Evolutionary conservation across 2,888 invertebrate genomes (phyloP).

Genomic region (Volucella bombylans): DNA sequence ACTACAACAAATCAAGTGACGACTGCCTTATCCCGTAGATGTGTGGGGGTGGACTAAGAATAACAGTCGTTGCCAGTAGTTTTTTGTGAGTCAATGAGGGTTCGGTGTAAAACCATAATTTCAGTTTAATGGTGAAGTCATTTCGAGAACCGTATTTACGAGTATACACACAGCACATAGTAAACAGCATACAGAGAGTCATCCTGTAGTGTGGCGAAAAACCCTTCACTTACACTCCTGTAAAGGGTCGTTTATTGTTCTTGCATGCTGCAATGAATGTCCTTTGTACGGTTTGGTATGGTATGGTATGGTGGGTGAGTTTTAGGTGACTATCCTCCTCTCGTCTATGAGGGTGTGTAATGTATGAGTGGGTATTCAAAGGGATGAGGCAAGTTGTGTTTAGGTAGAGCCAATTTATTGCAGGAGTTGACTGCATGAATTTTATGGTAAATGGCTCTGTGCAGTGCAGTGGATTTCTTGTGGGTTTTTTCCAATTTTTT

Average conservation of each 20-base stretch:
- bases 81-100: slow-evolving; percentile 66
- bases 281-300: slow-evolving; percentile 51
- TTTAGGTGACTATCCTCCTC: too few relatives aligned
- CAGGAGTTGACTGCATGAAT: slow-evolving; percentile 71
- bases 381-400: slow-evolving; percentile 37
- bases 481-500: slow-evolving; percentile 13
- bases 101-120: slow-evolving; percentile 67
- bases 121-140: slow-evolving; percentile 69
- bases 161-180: background rate
- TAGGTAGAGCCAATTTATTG: slow-evolving; percentile 70
- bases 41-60: background rate
- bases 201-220: slow-evolving; percentile 23
- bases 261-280: slow-evolving; percentile 72
- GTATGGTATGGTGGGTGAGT: background rate
- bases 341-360: too few relatives aligned
- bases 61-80: slow-evolving; percentile 38
- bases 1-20: background rate
- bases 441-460: slow-evolving; percentile 62
- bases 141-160: slow-evolving; percentile 54
- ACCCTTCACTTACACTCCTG: slow-evolving; percentile 19
- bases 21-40: slow-evolving; percentile 1
- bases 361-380: too few relatives aligned
- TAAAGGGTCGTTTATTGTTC: slow-evolving; percentile 68
- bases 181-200: slow-evolving; percentile 21
- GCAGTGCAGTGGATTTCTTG: slow-evolving; percentile 64